phyloP scores from a whole-genome alignment of 30 jellyfish, hydroid and myxozoan genomes.

The Hydractinia echinata region DNA sequence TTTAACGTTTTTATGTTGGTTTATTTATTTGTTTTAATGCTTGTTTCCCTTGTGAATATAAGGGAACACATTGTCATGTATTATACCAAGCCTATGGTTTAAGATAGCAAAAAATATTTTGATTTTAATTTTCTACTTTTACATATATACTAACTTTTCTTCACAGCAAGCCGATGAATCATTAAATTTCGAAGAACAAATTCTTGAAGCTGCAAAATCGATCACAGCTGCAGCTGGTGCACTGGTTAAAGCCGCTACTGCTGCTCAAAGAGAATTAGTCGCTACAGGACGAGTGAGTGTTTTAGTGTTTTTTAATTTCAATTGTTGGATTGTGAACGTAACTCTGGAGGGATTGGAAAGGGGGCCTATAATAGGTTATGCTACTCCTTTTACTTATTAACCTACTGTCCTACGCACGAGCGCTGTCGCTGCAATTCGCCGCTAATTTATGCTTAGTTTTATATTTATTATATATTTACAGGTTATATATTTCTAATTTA shows the following conservation, averaged over 20 bases:
- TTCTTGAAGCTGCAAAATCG: conserved; percentile 96
- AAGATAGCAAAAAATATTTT: not conserved
- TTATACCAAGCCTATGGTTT: too few relatives aligned
- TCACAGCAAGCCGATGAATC: conserved; percentile 84
- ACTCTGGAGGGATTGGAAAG: not conserved
- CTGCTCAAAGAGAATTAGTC: conserved; percentile 96
- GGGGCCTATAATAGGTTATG: conserved; percentile 52
- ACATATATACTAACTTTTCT: not conserved
- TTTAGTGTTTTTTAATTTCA: not conserved
- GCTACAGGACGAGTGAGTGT: conserved; percentile 89
- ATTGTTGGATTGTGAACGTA: not conserved
- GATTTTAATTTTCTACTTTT: not conserved
- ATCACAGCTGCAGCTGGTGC: conserved; percentile 99
- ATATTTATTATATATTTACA: too few relatives aligned
- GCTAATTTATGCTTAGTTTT: too few relatives aligned
- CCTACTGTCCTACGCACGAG: too few relatives aligned
- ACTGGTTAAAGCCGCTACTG: conserved; percentile 91
- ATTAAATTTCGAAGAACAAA: conserved; percentile 94
- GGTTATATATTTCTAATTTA: too few relatives aligned
- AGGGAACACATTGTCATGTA: too few relatives aligned
- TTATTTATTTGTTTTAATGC: not conserved
- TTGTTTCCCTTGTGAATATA: too few relatives aligned
- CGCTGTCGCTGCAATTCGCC: too few relatives aligned
- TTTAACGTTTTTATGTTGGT: not conserved
- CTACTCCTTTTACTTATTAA: not conserved